Evolutionary conservation across 2,797 vertebrate genomes (phyloP).

Genomic region (Phalanger gymnotis): DNA sequence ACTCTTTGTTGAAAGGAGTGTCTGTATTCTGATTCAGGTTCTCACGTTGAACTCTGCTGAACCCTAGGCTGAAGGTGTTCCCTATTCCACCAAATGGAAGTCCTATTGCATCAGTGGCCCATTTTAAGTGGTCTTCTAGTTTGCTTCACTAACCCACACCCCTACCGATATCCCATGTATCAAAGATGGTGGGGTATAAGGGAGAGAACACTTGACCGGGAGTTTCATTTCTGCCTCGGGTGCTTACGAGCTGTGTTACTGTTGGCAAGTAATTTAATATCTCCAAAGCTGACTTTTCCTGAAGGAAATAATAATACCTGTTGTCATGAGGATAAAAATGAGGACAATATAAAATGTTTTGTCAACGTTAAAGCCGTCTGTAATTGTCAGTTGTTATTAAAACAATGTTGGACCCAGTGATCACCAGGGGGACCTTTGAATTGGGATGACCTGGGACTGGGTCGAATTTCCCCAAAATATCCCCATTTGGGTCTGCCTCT

Average conservation of each 20-base stretch:
- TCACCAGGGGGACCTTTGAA: not conserved
- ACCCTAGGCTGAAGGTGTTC: not conserved
- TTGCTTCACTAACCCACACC: not conserved
- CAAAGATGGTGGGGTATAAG: not conserved
- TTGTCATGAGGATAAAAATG: not conserved
- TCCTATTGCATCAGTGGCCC: not conserved
- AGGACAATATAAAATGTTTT: not conserved
- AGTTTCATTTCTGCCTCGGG: not conserved
- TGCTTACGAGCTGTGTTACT: not conserved
- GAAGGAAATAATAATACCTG: not conserved
- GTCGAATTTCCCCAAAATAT: not conserved
- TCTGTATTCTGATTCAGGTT: not conserved
- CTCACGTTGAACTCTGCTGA: not conserved
- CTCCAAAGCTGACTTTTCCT: not conserved
- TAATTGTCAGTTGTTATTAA: not conserved
- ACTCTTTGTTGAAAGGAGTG: not conserved
- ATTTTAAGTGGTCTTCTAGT: not conserved
- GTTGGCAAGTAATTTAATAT: not conserved
- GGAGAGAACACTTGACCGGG: not conserved
- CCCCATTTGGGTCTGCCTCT: conserved; percentile 28
- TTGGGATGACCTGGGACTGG: not conserved
- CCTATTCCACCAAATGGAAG: not conserved
- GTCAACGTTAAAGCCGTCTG: not conserved
- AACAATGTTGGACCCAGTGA: not conserved
- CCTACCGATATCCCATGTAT: not conserved